Base-by-base conservation (phyloP, 1,140 invertebrate species). In the Tetragonula clypearis region DNA sequence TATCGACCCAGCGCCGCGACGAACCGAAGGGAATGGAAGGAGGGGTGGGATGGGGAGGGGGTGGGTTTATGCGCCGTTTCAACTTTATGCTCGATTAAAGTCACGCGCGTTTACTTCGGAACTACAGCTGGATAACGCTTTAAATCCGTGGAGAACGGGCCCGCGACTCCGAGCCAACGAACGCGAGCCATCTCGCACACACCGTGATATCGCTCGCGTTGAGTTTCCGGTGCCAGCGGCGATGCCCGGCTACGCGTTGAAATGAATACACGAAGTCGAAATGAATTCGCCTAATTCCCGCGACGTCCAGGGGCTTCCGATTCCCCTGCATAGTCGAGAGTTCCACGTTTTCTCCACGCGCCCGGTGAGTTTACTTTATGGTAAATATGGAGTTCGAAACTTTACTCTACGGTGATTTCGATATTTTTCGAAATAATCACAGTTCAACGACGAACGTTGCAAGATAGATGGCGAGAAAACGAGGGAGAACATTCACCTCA, bases 51-150 rank as follows among this genome's bases (percentile, higher is more conserved):
- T 8, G 41, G 41, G 41, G 41, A 0, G 49, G 58, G 41, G 84
- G 26, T n/a, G 76, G 74, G 76, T 84, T 86, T 86, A 86, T 86
- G 77, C 82, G 23, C 69, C 75, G 82, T 86, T 86, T 84, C 83
- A 86, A 74, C 82, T 86, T 86, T 82, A 86, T 83, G 84, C 84
- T 83, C 80, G 84, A 86, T 86, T 86, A 86, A 86, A 86, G 80
- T 83, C 84, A 76, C 78, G 78, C 83, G 83, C 83, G 83, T 81
- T 85, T 81, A 85, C 83, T 80, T 85, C 83, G 79, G 53, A 85
- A 74, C 77, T 82, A 66, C 56, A 77, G 81, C 72, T 76, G 84
- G 80, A 86, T 83, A 83, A 83, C 80, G 80, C 55, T 71, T 66
- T 56, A 84, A 84, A 79, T 79, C 82, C 82, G 75, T 30, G 19